A percentile compares a stretch with the other conserved stretches of the same genome.
Conservation (phyloP, 2,888 invertebrate genomes). For the Pristionchus maxplancki region DNA sequence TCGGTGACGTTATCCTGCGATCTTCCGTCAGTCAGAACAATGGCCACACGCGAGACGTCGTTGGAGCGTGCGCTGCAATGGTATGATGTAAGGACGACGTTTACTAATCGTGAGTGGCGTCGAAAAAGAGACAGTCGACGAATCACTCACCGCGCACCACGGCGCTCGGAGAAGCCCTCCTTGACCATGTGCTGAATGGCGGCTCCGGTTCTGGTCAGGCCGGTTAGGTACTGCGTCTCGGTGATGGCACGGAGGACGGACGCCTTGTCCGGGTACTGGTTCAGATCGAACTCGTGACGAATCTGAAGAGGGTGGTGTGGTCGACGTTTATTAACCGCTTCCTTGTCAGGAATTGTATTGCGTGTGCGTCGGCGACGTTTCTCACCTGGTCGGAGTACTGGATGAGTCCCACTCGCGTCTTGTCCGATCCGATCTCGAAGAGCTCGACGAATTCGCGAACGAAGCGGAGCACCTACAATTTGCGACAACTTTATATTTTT, state of each 20-base stretch:
- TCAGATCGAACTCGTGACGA: constrained; percentile 77
- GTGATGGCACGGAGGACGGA: constrained; percentile 57
- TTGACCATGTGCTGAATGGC: constrained; percentile 77
- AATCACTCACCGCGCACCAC: constrained; percentile 71
- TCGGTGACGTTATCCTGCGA: constrained; percentile 78
- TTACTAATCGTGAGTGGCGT: background rate
- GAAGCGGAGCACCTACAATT: constrained; percentile 72
- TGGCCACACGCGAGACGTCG: constrained; percentile 77
- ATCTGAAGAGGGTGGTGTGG: constrained; percentile 55
- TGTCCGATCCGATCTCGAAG: constrained; percentile 76
- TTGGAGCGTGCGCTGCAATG: constrained; percentile 54
- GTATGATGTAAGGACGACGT: background rate
- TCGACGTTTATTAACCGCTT: background rate
- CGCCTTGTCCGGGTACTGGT: constrained; percentile 60
- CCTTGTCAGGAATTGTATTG: background rate
- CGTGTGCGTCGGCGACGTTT: background rate
- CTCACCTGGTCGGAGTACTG: constrained; percentile 77
- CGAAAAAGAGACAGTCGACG: background rate
- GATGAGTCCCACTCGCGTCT: constrained; percentile 77
- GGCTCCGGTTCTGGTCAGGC: constrained; percentile 76
- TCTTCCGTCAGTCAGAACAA: constrained; percentile 79
- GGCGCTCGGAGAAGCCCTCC: constrained; percentile 75
- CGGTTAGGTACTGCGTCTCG: constrained; percentile 74
- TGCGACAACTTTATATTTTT: background rate
- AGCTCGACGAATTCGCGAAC: constrained; percentile 77